phyloP scores from a whole-genome alignment of 2,888 invertebrate species.

The Hipparchia semele region DNA sequence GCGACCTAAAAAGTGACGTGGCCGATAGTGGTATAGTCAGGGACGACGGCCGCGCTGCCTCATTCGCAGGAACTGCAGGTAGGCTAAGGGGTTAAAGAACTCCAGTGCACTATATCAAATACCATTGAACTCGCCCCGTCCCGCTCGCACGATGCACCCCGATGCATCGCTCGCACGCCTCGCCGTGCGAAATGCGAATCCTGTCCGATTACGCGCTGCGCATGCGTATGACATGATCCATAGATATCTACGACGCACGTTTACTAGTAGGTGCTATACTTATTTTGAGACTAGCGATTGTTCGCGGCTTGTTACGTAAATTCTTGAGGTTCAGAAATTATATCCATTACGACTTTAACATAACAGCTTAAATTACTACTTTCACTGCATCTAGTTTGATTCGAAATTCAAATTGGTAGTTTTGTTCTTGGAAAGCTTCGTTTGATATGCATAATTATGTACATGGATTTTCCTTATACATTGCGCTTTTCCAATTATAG shows the following conservation, averaged over 20 bases:
- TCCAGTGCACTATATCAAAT: conserved; percentile 82
- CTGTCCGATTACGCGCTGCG: conserved; percentile 78
- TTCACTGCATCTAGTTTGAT: too few relatives aligned
- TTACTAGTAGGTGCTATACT: conserved; percentile 14
- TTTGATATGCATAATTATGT: not conserved
- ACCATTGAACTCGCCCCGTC: conserved; percentile 80
- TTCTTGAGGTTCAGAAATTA: not conserved
- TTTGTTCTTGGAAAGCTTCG: not conserved
- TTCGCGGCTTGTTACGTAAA: not conserved
- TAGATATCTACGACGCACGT: conserved; percentile 33
- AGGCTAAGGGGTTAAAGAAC: conserved; percentile 84
- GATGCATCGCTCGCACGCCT: conserved; percentile 67
- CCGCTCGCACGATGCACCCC: conserved; percentile 68
- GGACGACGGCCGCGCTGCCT: conserved; percentile 82
- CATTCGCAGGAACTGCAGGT: conserved; percentile 82
- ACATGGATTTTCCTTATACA: not conserved
- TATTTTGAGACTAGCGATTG: conserved; percentile 2
- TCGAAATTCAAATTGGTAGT: not conserved
- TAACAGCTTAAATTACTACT: too few relatives aligned
- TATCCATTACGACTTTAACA: not conserved
- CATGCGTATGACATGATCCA: conserved; percentile 77
- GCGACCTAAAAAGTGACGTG: conserved; percentile 81
- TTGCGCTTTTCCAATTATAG: not conserved
- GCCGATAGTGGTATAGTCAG: conserved; percentile 74
- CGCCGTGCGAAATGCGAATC: conserved; percentile 82